Evolutionary conservation across 2,888 invertebrate genomes (phyloP), one percentile per base, ranked within the genome.

Genomic region (Empis livida): DNA sequence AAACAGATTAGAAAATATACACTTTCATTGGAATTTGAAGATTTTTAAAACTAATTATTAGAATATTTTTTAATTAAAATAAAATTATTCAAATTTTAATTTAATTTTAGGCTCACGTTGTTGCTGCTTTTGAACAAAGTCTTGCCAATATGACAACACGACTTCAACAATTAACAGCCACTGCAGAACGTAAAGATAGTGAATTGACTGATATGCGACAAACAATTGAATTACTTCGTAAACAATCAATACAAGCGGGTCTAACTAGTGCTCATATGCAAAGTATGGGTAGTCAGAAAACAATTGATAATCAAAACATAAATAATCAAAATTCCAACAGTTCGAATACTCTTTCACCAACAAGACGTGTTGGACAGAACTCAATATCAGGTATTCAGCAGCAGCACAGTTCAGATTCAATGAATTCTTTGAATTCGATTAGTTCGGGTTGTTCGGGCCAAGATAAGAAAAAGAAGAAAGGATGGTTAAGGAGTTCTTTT

Each of bases 111-210:
- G 94, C 94, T 51, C 95, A 96, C 71, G 94, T 99, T 56, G 96
- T 97, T 53, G 89, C 95, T 48, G 94, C 96, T 20, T 97, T 97
- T 71, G 96, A 99, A 69, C 94, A 95, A 71, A 93, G 92, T 56
- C 73, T 97, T 57, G 85, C 93, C 45, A 94, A 92, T 64, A 95
- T 99, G 94, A 95, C 95, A 39, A 86, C 87, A 66, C 78, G 96
- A 54, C 77, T 99, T 49, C 95, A 96, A 65, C 88, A 91, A 62
- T 77, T 97, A 50, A 95, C 94, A 43, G 84, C 88, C 46, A 93
- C 91, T 40, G 87, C 94, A 45, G 94, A 96, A 71, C 87, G 91
- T 71, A 73, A 94, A 87, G 95, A 96, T 67, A 84, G 88, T 1
- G 97, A 97, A 69, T 73, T 97, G 58, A 82, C 84, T 52, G 94